Evolutionary conservation across 2,888 invertebrate genomes (phyloP), one percentile per base, ranked within the genome.

Genomic region (Andrena marginata): DNA sequence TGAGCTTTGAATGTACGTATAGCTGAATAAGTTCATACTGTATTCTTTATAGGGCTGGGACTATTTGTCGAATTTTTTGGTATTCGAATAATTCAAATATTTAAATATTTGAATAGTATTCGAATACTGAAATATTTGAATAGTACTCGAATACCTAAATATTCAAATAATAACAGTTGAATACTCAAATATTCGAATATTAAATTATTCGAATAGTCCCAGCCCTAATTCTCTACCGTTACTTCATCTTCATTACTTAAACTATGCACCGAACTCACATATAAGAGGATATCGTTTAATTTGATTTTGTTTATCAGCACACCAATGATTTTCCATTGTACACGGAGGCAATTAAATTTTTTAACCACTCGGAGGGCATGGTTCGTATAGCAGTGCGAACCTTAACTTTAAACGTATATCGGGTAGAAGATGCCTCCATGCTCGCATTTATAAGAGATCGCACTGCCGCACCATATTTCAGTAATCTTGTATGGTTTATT

Each of bases 311-410:
- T 69, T 72, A 78, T 82, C 92, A 98, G 98, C 98, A 98, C 93
- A 99, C 99, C 72, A 98, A 99, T 95, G 99, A 99, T 94, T 99
- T 99, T 95, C 99, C 99, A 6, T 95, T 99, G 23, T 99, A 99
- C 93, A 99, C 99, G 2, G 99, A 99, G 95, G 99, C 99, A 49
- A 99, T 99, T 82, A 99, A 99, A 94, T 99, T 99, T 95, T 99
- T 99, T 95, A 99, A 99, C 94, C 99, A 99, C 94, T 97, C 98
- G 0, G 99, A 99, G 95, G 98, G 98, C 51, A 99, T 99, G 99
- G 99, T 99, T 49, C 96, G 99, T 65, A 99, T 99, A 89, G 99
- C 99, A 2, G 99, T 99, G 16, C 95, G 99, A 80, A 99, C 99
- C 13, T 96, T 99, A 84, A 99, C 99, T 0, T 95, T 99, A 59